Conservation (phyloP, 2,113 vertebrate genomes). For the Geococcyx californianus region DNA sequence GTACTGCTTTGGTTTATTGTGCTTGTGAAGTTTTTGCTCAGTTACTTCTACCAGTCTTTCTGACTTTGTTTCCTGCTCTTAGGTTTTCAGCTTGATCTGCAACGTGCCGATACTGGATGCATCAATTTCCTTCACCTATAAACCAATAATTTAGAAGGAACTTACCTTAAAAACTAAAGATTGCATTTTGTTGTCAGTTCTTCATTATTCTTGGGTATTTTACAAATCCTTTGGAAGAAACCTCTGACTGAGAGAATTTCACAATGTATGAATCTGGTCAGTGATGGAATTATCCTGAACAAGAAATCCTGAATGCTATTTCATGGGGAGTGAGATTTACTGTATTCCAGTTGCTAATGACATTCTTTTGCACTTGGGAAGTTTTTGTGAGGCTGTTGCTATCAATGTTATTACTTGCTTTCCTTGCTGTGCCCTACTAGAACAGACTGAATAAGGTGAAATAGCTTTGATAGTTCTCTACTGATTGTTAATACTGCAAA, state of each 20-base stretch:
- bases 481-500: not conserved
- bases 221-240: not conserved
- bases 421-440: not conserved
- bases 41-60: not conserved
- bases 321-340: not conserved
- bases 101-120: too few relatives aligned
- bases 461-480: not conserved
- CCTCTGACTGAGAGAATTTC: not conserved
- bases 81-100: not conserved
- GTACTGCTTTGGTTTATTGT: fast-evolving
- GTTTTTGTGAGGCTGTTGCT: not conserved
- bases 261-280: not conserved
- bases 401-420: not conserved
- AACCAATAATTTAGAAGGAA: not conserved
- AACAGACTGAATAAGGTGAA: not conserved
- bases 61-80: not conserved
- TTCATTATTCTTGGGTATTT: not conserved
- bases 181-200: not conserved
- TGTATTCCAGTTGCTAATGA: not conserved
- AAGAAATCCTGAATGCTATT: not conserved
- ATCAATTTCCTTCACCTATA: not conserved
- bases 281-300: not conserved
- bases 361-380: not conserved
- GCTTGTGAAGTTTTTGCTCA: not conserved
- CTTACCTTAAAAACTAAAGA: not conserved